Evolutionary conservation across 2,888 invertebrate species (phyloP).

Genomic region (Eristalis tenax): DNA sequence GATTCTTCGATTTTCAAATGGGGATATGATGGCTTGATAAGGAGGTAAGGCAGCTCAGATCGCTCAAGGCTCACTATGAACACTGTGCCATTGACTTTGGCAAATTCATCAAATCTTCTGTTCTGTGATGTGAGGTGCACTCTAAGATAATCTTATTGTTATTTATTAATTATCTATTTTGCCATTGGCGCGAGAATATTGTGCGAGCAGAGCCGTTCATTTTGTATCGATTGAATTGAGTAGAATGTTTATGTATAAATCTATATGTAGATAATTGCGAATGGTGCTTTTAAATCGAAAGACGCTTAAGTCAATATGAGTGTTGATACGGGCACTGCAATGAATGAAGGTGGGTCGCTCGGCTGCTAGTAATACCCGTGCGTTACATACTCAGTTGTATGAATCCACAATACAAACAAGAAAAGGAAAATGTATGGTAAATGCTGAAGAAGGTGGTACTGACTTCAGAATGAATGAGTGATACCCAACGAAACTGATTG

Average conservation of each 20-base stretch:
- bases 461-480: constrained; percentile 10
- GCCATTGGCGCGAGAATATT: constrained; percentile 35
- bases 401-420: neutral
- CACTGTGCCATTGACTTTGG: constrained; percentile 56
- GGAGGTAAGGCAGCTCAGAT: constrained; percentile 29
- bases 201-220: constrained; percentile 15
- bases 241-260: constrained; percentile 48
- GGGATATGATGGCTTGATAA: constrained; percentile 53
- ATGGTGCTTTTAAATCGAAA: constrained; percentile 57
- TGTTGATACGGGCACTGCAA: constrained; percentile 49
- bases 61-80: constrained; percentile 48
- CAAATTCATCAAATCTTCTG: constrained; percentile 59
- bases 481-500: constrained; percentile 23
- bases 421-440: constrained; percentile 54
- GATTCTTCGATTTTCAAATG: constrained; percentile 4
- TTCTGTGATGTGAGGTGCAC: constrained; percentile 63
- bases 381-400: neutral
- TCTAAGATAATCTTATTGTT: constrained; percentile 64
- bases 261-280: constrained; percentile 44
- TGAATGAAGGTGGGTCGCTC: constrained; percentile 2
- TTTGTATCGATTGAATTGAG: constrained; percentile 25
- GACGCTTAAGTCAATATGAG: constrained; percentile 63
- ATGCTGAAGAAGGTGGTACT: constrained; percentile 3
- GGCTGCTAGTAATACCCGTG: neutral
- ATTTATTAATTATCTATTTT: constrained; percentile 70